Evolutionary conservation across 2,113 vertebrate species (phyloP), one percentile per base, ranked within the genome.

Genomic region (Gavialis gangeticus): DNA sequence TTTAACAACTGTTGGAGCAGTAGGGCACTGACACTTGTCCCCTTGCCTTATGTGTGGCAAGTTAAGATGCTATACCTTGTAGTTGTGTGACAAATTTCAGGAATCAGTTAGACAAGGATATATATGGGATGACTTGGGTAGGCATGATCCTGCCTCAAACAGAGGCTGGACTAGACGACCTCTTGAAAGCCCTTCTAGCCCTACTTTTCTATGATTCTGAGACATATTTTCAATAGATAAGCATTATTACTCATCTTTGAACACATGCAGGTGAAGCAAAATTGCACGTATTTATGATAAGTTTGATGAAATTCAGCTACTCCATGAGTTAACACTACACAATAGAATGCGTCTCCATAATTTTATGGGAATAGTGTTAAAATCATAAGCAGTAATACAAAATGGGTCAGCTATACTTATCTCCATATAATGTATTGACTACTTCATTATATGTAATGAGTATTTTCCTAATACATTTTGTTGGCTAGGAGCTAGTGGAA

Each of bases 241-340:
- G 10, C 80, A 66, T 92, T 27, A 54, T 92, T 92, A 96, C 85
- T 71, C 59, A 78, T 79, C 56, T 87, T 90, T 82, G 59, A 91
- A 83, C 54, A 96, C 81, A 90, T 79, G 59, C 54, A 94, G 16
- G 19, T 57, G 58, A 63, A 93, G 17, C 10, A 93, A 92, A 92
- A 88, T 12, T 73, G 56, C 80, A 21, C 22, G 4, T 89, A 80
- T 82, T 90, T 79, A 21, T 88, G 89, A 75, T 56, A 93, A 88
- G 34, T 81, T 90, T 86, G 84, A 77, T 13, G 90, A 96, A 94
- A 90, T 87, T 11, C 73, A 73, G 73, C 91, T 94, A 91, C 66
- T 13, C 87, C 85, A 78, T 25, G 92, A 89, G 91, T 92, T 93
- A 91, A 79, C 1, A 1, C 84, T 79, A 82, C 69, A 78, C 84